A percentile compares a stretch with the other conserved stretches of the same genome.
These are phyloP conservation scores for Seriola quinqueradiata DNA, from an alignment of 2,113 vertebrate species.

Conservation along the genomic window DNA sequence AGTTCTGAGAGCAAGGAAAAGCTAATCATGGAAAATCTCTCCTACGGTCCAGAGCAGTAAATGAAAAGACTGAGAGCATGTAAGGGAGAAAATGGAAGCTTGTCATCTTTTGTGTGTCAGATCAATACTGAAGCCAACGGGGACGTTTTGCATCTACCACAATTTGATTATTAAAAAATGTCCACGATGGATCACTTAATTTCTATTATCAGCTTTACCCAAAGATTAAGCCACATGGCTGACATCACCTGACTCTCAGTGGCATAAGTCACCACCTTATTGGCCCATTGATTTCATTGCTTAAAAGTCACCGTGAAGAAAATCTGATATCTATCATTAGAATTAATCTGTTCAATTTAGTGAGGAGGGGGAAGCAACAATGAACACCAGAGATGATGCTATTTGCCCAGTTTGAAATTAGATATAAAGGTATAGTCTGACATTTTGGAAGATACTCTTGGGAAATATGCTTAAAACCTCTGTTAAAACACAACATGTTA, in stretches of 20 bases:
- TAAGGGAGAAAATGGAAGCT: neutral
- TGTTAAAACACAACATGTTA: neutral
- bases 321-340: neutral
- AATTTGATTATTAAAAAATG: conserved; percentile 26
- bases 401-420: neutral
- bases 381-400: neutral
- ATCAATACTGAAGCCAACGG: neutral
- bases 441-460: neutral
- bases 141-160: conserved; percentile 7
- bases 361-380: neutral
- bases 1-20: conserved; percentile 27
- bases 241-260: neutral
- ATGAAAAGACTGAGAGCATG: neutral
- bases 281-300: conserved; percentile 58
- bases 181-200: conserved; percentile 13
- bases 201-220: neutral
- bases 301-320: conserved; percentile 53
- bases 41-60: neutral
- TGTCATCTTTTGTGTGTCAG: neutral
- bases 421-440: neutral
- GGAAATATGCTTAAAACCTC: neutral
- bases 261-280: neutral
- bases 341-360: conserved; percentile 6
- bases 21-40: neutral
- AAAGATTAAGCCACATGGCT: neutral